Percentiles rank a stretch among this genome's conserved stretches.
phyloP scores from a whole-genome alignment of 2,113 vertebrate genomes.

The Spermophilus dauricus region DNA sequence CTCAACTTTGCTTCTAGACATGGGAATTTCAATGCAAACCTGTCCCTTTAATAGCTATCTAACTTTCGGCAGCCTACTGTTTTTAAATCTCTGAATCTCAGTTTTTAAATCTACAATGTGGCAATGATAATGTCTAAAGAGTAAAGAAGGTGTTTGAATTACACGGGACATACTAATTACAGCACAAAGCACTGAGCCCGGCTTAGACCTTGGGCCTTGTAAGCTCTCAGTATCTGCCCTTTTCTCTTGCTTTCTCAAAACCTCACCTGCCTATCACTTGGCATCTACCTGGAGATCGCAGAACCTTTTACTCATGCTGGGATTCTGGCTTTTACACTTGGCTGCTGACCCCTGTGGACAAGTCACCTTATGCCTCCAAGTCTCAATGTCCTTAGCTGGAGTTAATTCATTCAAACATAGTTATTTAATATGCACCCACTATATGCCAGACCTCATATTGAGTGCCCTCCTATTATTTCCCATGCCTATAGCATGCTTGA shows the following conservation, averaged over 20 bases:
- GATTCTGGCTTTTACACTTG: neutral
- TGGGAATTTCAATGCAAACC: neutral
- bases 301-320: neutral
- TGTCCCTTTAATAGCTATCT: neutral
- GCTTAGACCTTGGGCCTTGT: fast-evolving
- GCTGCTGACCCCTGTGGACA: neutral
- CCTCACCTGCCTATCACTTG: neutral
- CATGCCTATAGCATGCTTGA: neutral
- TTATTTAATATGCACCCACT: neutral
- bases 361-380: neutral
- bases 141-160: neutral
- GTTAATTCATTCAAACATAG: neutral
- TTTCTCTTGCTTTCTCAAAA: neutral
- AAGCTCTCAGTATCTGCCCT: neutral
- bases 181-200: neutral
- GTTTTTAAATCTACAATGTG: neutral
- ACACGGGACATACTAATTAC: neutral
- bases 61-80: neutral
- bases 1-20: neutral
- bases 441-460: neutral
- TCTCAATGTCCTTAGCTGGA: neutral
- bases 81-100: neutral
- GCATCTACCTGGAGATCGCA: neutral
- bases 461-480: neutral
- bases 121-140: neutral